Evolutionary conservation across 2,797 vertebrate genomes (phyloP), one percentile per base, ranked within the genome.

Genomic region (Argya squamiceps): DNA sequence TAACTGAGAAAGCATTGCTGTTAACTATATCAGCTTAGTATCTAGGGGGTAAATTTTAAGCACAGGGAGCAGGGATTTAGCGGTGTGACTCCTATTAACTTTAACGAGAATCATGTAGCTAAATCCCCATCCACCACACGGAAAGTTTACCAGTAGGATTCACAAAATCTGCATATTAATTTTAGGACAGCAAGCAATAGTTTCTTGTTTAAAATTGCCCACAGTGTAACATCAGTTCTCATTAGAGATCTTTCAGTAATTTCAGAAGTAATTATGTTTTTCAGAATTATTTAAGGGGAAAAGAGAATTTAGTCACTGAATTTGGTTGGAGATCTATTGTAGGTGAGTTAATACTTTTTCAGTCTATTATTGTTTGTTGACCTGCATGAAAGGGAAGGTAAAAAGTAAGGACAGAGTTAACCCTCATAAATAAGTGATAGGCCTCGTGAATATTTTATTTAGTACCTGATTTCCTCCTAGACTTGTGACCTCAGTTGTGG

Each of bases 251-350:
- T 93, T 94, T 79, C 85, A 50, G 83, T 70, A 82, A 70, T 53
- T 95, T 95, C 96, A 95, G 74, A 95, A 94, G 95, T 96, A 96
- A 97, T 97, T 96, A 96, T 34, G 77, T 24, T 84, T 95, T 94
- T 93, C 83, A 87, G 64, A 94, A 92, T 92, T 96, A 96, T 97
- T 97, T 96, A 93, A 94, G 77, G 77, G 70, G 58, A 92, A 91
- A 84, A 77, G 85, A 96, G 23, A 84, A 87, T 95, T 92, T 89
- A 92, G 68, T 96, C 68, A 15, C 74, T 64, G 94, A 67, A 84
- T 88, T 59, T 77, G 37, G 37, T 46, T 74, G 43, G 56, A 93
- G 84, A 90, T 73, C 67, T 84, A 32, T 82, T 92, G 55, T 58
- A 79, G 60, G 58, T 95, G 80, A 58, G 77, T 89, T 88, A 63